These are phyloP conservation scores for Aradophagus sp. DNA, from an alignment of 1,140 invertebrate genomes.

Conservation along the genomic window DNA sequence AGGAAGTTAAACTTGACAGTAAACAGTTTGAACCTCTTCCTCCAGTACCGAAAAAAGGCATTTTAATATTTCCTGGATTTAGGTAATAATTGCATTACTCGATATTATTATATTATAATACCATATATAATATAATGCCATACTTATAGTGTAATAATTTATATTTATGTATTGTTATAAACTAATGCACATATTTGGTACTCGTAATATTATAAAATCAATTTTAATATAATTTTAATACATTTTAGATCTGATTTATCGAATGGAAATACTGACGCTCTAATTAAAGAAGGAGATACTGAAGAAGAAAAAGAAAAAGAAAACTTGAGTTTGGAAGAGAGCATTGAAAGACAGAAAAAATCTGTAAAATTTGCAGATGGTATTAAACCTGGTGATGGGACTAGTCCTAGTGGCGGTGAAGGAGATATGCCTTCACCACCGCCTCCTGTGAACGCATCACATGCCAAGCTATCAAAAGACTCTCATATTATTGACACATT, in stretches of 20 bases:
- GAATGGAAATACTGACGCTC: conserved; percentile 50
- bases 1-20: conserved; percentile 37
- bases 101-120: too few relatives aligned
- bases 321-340: conserved; percentile 44
- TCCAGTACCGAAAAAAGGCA: conserved; percentile 72
- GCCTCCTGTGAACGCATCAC: conserved; percentile 67
- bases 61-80: conserved; percentile 73
- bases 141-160: too few relatives aligned
- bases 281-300: conserved; percentile 40
- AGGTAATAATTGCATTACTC: conserved; percentile 68
- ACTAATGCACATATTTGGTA: too few relatives aligned
- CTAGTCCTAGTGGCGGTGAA: conserved; percentile 79
- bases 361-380: conserved; percentile 80
- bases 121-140: too few relatives aligned
- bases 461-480: conserved; percentile 42
- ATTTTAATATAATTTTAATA: too few relatives aligned
- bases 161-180: too few relatives aligned
- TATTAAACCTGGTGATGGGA: conserved; percentile 79
- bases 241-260: conserved; percentile 62
- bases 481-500: conserved; percentile 53
- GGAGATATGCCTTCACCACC: conserved; percentile 79
- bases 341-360: conserved; percentile 64
- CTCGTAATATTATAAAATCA: too few relatives aligned
- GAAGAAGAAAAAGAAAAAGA: conserved; percentile 57
- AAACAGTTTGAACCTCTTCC: conserved; percentile 53